A percentile compares a stretch with the other conserved stretches of the same genome.
Evolutionary conservation across 2,888 invertebrate genomes (phyloP).

Genomic region (Idaea straminata): DNA sequence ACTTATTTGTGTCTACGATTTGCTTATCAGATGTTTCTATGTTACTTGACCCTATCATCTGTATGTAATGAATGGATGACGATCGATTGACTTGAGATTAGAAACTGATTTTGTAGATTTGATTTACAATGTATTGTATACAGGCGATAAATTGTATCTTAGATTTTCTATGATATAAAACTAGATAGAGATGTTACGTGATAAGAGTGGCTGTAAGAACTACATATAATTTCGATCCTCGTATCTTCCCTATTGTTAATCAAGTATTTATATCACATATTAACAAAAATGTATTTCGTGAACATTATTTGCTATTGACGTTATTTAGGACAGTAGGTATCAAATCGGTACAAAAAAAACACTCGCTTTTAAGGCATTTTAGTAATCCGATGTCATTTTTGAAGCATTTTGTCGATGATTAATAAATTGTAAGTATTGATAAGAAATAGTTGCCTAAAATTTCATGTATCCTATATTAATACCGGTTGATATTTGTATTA

Average conservation of each 20-base stretch:
- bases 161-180: conserved; percentile 78
- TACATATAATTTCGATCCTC: conserved; percentile 55
- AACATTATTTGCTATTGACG: conserved; percentile 45
- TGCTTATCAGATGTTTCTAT: conserved; percentile 56
- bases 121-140: conserved; percentile 57
- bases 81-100: conserved; percentile 45
- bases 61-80: conserved; percentile 17
- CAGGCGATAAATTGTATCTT: conserved; percentile 69
- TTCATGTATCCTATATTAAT: conserved; percentile 66
- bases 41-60: conserved; percentile 60
- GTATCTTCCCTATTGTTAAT: conserved; percentile 55
- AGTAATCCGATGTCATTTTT: conserved; percentile 51
- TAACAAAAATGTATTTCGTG: conserved; percentile 37
- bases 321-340: conserved; percentile 60
- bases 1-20: conserved; percentile 7
- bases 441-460: conserved; percentile 52
- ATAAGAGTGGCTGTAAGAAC: conserved; percentile 78
- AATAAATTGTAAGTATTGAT: conserved; percentile 47
- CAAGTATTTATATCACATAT: conserved; percentile 33
- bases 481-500: conserved; percentile 46
- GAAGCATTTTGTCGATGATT: conserved; percentile 58
- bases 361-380: conserved; percentile 56
- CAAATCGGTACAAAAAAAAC: conserved; percentile 62
- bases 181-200: conserved; percentile 73
- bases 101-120: conserved; percentile 65